Evolutionary conservation across 1,140 invertebrate genomes (phyloP), one percentile per base, ranked within the genome.

Genomic region (Chrysopa pallens): DNA sequence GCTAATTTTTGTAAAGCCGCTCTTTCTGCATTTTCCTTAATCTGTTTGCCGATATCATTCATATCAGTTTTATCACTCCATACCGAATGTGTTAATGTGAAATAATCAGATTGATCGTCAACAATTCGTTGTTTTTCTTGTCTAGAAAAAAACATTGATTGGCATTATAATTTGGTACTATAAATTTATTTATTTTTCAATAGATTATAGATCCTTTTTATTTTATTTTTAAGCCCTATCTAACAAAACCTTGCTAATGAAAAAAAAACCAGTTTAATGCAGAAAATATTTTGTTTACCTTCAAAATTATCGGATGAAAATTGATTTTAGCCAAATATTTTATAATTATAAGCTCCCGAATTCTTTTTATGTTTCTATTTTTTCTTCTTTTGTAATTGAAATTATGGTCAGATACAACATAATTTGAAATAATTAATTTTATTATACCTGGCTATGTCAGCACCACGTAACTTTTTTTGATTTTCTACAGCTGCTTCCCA

Each of bases 71-170:
- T 65, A 36, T 69, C 76, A 4, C 91, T 59, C 90, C 91, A 95
- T 14, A 78, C 78, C 46, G 78, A 80, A 57, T 77, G 79, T 6
- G 78, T 51, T 45, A 64, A 47, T 77, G 6, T 74, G 64, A 88
- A 97, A 61, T 96, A 96, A 62, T 97, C 93, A 47, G 78, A 77
- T 57, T 96, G 86, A 61, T 96, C 92, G 60, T 97, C 92, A 46
- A 92, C 93, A 3, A 97, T 87, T 54, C 76, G 77, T 0, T 91
- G 95, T 47, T 87, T 70, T 44, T 76, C 72, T 49, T 84, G 78
- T 63, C 88, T 86, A 52, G 39, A 55, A 46, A 39, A 33, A 33
- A 11, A 33, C n/a, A n/a, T n/a, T n/a, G n/a, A n/a, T n/a, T n/a
- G n/a, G n/a, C n/a, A n/a, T n/a, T n/a, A n/a, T n/a, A n/a, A n/a